A percentile compares a stretch with the other conserved stretches of the same genome.
Conservation (phyloP, 2,113 vertebrate species). For the Alosa alosa region DNA sequence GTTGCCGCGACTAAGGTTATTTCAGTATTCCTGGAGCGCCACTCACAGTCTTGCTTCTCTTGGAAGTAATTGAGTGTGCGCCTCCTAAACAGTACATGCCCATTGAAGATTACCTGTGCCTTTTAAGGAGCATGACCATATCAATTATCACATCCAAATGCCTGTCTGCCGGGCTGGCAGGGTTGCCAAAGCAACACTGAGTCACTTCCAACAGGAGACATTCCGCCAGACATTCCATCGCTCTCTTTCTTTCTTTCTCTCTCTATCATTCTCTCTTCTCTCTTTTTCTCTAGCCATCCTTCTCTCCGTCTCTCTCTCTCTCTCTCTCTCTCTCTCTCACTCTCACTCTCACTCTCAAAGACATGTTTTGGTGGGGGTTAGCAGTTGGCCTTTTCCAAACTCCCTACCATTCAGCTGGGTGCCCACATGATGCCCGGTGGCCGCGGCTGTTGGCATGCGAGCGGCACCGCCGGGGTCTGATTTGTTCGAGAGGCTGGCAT, state of each 20-base stretch:
- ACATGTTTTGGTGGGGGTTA: neutral
- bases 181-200: constrained; percentile 13
- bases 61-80: neutral
- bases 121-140: constrained; percentile 11
- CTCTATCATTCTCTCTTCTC: neutral
- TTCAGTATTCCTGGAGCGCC: neutral
- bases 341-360: neutral
- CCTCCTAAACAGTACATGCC: neutral
- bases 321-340: neutral
- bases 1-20: neutral
- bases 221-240: neutral
- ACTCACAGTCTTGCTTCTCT: neutral
- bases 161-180: neutral
- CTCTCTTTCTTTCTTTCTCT: neutral
- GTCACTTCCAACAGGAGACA: neutral
- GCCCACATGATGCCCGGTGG: constrained; percentile 1
- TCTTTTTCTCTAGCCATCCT: too few relatives aligned
- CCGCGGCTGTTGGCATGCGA: constrained; percentile 2
- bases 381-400: neutral
- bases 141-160: neutral
- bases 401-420: neutral
- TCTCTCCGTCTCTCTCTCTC: neutral
- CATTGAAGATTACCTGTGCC: neutral
- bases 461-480: neutral
- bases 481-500: neutral